phyloP scores from a whole-genome alignment of 1,140 invertebrate genomes.

The Cherax destructor region DNA sequence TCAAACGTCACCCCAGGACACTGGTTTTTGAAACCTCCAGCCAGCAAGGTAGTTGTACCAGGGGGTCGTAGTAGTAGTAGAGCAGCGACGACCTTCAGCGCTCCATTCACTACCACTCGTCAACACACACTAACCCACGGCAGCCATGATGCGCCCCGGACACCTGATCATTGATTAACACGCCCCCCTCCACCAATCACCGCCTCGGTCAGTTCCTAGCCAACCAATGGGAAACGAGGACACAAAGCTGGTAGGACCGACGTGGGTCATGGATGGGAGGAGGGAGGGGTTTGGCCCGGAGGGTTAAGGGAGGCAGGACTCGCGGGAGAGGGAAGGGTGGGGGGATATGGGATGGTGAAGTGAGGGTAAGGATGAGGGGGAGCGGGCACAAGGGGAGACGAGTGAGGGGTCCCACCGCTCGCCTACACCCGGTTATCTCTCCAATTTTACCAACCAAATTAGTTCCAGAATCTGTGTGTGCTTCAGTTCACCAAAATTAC shows the following conservation, averaged over 20 bases:
- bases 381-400: conserved; percentile 27
- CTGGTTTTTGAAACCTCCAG: background rate
- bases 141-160: conserved; percentile 62
- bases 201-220: conserved; percentile 49
- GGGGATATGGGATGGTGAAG: conserved; percentile 6
- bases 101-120: conserved; percentile 57
- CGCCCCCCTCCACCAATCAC: conserved; percentile 58
- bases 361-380: conserved; percentile 44
- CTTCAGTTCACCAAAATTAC: background rate
- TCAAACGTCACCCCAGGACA: background rate
- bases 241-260: conserved; percentile 52
- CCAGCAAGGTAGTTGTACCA: background rate
- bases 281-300: conserved; percentile 13
- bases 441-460: background rate
- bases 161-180: conserved; percentile 66
- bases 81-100: conserved; percentile 12
- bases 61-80: conserved; percentile 9
- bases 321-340: background rate
- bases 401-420: conserved; percentile 16
- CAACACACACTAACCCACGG: conserved; percentile 57
- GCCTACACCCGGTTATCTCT: background rate
- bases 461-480: background rate
- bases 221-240: conserved; percentile 52
- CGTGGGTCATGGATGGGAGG: conserved; percentile 29
- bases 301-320: conserved; percentile 40